Percentiles rank a stretch among this genome's conserved stretches.
Evolutionary conservation across 1,140 invertebrate species (phyloP).

Genomic region (Tetraneura akinire): DNA sequence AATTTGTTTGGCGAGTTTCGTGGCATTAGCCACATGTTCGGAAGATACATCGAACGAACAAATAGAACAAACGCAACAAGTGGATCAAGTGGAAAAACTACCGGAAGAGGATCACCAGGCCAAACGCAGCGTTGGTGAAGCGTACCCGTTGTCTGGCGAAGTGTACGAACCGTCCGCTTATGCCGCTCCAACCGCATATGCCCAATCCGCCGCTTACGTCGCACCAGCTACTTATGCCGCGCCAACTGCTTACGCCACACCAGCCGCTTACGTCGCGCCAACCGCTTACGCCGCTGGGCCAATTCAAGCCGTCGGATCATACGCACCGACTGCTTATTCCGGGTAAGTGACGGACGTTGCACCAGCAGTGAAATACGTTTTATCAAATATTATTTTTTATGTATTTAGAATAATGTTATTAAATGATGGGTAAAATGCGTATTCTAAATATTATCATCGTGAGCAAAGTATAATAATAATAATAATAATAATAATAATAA

Average conservation of each 20-base stretch:
- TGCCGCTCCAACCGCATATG: constrained; percentile 7
- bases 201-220: neutral
- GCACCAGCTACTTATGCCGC: constrained; percentile 5
- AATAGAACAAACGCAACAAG: neutral
- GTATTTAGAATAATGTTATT: too few relatives aligned
- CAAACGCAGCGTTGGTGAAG: constrained; percentile 6
- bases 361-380: too few relatives aligned
- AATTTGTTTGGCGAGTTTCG: constrained; percentile 6
- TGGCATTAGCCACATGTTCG: constrained; percentile 4
- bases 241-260: constrained; percentile 18
- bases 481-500: too few relatives aligned
- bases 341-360: neutral
- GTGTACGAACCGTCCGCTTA: neutral
- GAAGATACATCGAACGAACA: neutral
- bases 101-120: neutral
- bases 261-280: neutral
- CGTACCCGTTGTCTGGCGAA: neutral
- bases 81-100: neutral
- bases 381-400: too few relatives aligned
- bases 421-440: too few relatives aligned
- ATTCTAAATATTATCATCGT: too few relatives aligned
- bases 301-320: neutral
- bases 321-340: neutral
- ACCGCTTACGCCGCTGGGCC: neutral
- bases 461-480: too few relatives aligned